Percentiles rank a stretch among this genome's conserved stretches.
phyloP scores from a whole-genome alignment of 2,888 invertebrate genomes.

The Frankliniella intonsa region DNA sequence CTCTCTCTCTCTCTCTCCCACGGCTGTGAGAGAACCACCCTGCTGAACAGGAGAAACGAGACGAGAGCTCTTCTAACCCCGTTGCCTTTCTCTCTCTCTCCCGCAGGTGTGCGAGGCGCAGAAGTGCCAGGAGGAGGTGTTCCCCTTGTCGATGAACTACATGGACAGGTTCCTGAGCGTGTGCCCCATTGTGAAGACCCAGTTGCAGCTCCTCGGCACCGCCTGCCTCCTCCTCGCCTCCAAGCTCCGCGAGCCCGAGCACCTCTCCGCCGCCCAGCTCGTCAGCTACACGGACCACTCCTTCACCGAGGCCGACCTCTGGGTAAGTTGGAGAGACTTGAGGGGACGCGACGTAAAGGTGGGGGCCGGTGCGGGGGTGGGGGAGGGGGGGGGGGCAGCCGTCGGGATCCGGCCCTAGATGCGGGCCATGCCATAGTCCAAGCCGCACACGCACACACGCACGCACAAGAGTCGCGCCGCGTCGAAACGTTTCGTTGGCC shows the following conservation, averaged over 20 bases:
- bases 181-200: constrained; percentile 75
- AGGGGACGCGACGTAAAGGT: constrained; percentile 41
- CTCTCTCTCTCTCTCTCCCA: constrained; percentile 27
- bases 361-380: constrained; percentile 31
- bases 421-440: constrained; percentile 16
- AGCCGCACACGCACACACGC: background rate
- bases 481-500: no score
- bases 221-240: constrained; percentile 89
- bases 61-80: constrained; percentile 32
- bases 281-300: constrained; percentile 93
- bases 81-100: constrained; percentile 16
- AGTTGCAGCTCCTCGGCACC: constrained; percentile 87
- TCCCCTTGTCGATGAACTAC: constrained; percentile 86
- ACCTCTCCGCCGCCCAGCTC: constrained; percentile 72
- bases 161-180: constrained; percentile 88
- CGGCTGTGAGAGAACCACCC: no score
- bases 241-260: constrained; percentile 83
- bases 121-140: constrained; percentile 88
- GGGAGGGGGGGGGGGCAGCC: constrained; percentile 20
- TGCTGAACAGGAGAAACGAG: constrained; percentile 33
- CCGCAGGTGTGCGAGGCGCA: constrained; percentile 89
- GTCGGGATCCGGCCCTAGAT: constrained; percentile 32
- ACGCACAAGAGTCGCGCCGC: no score
- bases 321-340: constrained; percentile 62
- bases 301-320: constrained; percentile 76